phyloP scores from a whole-genome alignment of 2,888 invertebrate species.

The Leucoma salicis region DNA sequence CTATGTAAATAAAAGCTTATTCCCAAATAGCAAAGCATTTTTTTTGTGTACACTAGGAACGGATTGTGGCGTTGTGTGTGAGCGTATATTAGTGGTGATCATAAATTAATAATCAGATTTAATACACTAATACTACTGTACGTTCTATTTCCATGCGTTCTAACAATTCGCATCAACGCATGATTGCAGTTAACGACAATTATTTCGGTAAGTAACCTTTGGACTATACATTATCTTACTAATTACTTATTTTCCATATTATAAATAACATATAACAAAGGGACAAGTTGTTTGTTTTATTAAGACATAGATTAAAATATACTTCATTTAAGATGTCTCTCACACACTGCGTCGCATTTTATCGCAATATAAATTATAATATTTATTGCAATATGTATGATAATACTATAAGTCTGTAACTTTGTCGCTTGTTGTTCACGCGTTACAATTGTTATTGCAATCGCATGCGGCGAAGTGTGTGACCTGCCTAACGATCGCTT shows the following conservation, averaged over 20 bases:
- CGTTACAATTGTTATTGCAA: constrained; percentile 29
- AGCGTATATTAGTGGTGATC: constrained; percentile 22
- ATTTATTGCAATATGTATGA: not conserved
- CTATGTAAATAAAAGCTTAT: too few relatives aligned
- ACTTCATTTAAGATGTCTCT: constrained; percentile 5
- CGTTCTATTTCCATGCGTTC: constrained; percentile 74
- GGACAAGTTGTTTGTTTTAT: not conserved
- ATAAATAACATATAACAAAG: not conserved
- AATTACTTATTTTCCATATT: not conserved
- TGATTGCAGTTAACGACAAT: constrained; percentile 97
- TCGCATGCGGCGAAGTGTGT: constrained; percentile 39
- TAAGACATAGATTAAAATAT: not conserved
- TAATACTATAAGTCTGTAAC: constrained; percentile 1
- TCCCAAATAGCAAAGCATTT: too few relatives aligned
- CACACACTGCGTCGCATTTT: constrained; percentile 35
- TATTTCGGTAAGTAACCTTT: constrained; percentile 96
- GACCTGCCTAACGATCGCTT: constrained; percentile 28
- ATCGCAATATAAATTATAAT: constrained; percentile 12
- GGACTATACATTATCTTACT: constrained; percentile 9
- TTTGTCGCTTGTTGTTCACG: constrained; percentile 15
- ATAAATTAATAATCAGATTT: constrained; percentile 20
- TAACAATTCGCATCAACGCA: constrained; percentile 71
- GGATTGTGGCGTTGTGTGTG: constrained; percentile 38
- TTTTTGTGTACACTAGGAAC: not conserved
- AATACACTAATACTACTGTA: constrained; percentile 51